A percentile compares a stretch with the other conserved stretches of the same genome.
Evolutionary conservation across 2,113 vertebrate genomes (phyloP).

Genomic region (Orthonyx spaldingii): DNA sequence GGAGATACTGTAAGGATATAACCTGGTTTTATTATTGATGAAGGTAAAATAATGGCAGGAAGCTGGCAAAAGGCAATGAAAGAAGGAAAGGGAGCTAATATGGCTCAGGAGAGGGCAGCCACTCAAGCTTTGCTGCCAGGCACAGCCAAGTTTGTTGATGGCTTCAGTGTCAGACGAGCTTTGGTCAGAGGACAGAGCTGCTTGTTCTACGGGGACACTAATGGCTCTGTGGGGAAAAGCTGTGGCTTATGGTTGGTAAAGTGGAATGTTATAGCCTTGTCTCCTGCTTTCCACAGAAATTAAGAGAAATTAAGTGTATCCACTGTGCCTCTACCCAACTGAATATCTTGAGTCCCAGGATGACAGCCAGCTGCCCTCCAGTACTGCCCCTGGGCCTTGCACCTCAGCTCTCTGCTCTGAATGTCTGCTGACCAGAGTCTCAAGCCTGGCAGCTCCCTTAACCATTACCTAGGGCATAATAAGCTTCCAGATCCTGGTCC

Average conservation of each 20-base stretch:
- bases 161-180: background rate
- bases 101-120: background rate
- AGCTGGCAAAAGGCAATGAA: background rate
- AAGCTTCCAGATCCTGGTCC: constrained; percentile 79
- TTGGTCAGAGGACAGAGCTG: background rate
- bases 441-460: background rate
- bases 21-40: background rate
- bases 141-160: background rate
- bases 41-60: background rate
- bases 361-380: background rate
- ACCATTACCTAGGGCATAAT: constrained; percentile 79
- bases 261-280: background rate
- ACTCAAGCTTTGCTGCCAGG: background rate
- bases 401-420: background rate
- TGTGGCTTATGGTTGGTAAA: background rate
- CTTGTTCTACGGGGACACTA: background rate
- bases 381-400: background rate
- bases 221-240: background rate
- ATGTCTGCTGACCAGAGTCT: background rate
- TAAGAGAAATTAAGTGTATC: background rate
- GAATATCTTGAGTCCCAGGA: background rate
- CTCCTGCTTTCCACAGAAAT: background rate
- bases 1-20: background rate
- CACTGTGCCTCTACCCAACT: background rate
- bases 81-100: background rate